Percentiles rank a stretch among this genome's conserved stretches.
These are phyloP conservation scores for Cephalopterus ornatus DNA, from an alignment of 2,113 vertebrate species.

Conservation along the genomic window DNA sequence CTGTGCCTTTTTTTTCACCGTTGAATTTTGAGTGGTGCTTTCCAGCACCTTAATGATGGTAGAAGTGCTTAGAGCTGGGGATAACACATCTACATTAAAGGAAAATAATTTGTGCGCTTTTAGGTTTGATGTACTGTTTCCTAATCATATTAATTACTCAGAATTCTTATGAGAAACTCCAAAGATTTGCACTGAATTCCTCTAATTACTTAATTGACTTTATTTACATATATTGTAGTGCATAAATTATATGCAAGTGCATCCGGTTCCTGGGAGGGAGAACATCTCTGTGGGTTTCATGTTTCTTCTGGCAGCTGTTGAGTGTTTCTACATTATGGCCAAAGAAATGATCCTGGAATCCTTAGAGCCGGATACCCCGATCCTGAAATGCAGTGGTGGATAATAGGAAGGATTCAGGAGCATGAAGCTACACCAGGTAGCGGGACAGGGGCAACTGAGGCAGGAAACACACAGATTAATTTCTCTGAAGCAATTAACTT, in stretches of 20 bases:
- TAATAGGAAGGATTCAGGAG: background rate
- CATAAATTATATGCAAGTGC: background rate
- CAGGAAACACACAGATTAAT: background rate
- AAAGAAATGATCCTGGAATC: background rate
- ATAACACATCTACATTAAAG: background rate
- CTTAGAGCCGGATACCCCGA: fast-evolving
- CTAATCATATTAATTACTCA: slow-evolving; percentile 36
- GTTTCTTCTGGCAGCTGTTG: slow-evolving; percentile 6
- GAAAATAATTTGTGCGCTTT: background rate
- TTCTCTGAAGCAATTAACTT: background rate
- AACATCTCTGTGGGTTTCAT: background rate
- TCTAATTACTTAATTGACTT: slow-evolving; percentile 45
- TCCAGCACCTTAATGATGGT: background rate
- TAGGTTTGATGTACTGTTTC: slow-evolving; percentile 19
- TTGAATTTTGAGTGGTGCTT: background rate
- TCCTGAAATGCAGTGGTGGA: background rate
- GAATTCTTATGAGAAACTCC: slow-evolving; percentile 25
- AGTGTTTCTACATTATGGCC: background rate
- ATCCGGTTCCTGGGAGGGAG: background rate
- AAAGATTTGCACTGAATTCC: slow-evolving; percentile 14
- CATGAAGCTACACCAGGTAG: background rate
- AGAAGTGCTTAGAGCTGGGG: background rate
- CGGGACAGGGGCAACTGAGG: background rate
- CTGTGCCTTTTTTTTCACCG: background rate
- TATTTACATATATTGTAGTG: slow-evolving; percentile 33